Conservation (phyloP, 2,888 invertebrate genomes). For the Eledone cirrhosa region DNA sequence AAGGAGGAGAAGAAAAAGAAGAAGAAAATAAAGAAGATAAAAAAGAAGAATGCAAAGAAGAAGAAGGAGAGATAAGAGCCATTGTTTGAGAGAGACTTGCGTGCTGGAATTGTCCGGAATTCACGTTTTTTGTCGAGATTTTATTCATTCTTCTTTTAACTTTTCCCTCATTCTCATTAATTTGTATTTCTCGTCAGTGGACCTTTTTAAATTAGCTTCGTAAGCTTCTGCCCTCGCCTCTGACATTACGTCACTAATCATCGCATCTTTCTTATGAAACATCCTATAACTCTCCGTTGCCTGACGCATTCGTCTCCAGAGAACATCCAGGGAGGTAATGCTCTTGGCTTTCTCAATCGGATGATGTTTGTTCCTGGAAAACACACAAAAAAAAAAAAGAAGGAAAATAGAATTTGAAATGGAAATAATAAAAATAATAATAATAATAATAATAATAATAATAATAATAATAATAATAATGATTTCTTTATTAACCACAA, state of each 20-base stretch:
- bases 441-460: too few relatives aligned
- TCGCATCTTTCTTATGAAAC: constrained; percentile 22
- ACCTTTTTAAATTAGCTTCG: constrained; percentile 3
- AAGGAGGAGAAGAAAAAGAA: too few relatives aligned
- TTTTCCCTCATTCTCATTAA: neutral
- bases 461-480: too few relatives aligned
- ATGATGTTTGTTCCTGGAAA: neutral
- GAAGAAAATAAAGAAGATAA: too few relatives aligned
- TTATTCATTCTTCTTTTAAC: neutral
- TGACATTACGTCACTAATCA: constrained; percentile 16
- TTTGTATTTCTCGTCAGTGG: neutral
- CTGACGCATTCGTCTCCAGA: constrained; percentile 20
- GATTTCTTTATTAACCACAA: too few relatives aligned
- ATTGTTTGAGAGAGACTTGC: neutral
- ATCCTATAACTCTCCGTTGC: constrained; percentile 11
- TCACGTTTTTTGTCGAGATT: neutral
- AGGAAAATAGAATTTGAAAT: too few relatives aligned
- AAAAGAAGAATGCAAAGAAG: too few relatives aligned
- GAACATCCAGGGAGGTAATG: constrained; percentile 4
- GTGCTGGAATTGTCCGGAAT: neutral
- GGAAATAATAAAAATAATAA: too few relatives aligned
- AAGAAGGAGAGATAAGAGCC: too few relatives aligned
- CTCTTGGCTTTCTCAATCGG: constrained; percentile 3
- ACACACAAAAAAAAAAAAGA: neutral
- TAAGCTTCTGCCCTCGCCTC: constrained; percentile 9